Conservation (phyloP, 2,797 vertebrate genomes). For the Lacerta agilis region DNA sequence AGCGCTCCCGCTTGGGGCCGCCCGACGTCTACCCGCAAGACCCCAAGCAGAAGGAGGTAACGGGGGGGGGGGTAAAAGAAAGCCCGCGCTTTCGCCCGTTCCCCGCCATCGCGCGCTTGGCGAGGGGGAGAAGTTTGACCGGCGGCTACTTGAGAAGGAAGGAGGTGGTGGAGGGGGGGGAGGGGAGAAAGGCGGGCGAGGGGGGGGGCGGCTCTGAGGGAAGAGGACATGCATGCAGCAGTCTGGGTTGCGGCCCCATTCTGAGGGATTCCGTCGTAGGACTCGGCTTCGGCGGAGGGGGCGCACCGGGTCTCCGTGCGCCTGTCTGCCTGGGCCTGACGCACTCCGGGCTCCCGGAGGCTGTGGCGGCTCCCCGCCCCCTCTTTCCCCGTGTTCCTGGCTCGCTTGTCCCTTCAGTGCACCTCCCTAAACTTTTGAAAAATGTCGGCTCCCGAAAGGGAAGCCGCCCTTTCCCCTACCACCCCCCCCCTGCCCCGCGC, state of each 20-base stretch:
- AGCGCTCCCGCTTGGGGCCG: conserved; percentile 78
- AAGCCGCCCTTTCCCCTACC: conserved; percentile 10
- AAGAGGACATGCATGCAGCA: neutral
- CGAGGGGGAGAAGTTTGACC: conserved; percentile 62
- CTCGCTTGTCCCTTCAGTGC: conserved; percentile 12
- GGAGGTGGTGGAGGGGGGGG: conserved; percentile 42
- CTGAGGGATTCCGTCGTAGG: neutral
- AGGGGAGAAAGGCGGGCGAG: neutral
- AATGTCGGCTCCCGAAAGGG: conserved; percentile 53
- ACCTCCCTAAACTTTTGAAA: conserved; percentile 72
- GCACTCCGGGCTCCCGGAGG: neutral
- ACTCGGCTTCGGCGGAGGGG: neutral
- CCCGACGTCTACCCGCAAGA: conserved; percentile 81
- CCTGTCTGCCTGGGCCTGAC: conserved; percentile 26
- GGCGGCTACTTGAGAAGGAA: conserved; percentile 30
- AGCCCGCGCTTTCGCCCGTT: neutral
- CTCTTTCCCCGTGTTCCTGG: neutral
- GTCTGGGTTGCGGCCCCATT: neutral
- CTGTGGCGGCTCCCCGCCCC: neutral
- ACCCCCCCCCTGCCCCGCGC: neutral
- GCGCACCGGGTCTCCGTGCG: neutral
- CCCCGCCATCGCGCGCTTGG: conserved; percentile 40
- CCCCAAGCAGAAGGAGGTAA: conserved; percentile 81
- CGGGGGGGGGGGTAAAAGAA: neutral
- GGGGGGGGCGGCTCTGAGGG: neutral